phyloP scores from a whole-genome alignment of 2,888 invertebrate species.

The Morinoia aosen region DNA sequence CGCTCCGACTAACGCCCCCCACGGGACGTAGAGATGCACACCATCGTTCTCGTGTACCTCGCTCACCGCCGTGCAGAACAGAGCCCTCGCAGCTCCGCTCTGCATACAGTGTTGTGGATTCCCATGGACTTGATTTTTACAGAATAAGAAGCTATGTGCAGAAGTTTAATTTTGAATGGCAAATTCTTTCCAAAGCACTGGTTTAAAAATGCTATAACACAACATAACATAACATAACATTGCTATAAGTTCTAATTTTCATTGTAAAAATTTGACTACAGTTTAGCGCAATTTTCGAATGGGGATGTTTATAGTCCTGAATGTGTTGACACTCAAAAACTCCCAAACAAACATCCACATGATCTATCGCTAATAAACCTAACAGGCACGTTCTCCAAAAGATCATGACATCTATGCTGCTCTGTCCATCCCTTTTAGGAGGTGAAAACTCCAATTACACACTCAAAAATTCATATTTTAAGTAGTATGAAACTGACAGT shows the following conservation, averaged over 20 bases:
- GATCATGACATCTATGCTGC: too few species aligned
- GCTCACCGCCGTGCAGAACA: neutral
- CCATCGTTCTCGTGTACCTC: neutral
- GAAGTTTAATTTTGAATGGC: neutral
- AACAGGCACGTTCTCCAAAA: too few species aligned
- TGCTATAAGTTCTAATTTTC: neutral
- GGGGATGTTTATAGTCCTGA: neutral
- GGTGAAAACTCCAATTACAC: too few species aligned
- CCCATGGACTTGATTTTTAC: neutral
- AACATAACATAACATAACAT: too few species aligned
- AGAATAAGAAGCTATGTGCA: neutral
- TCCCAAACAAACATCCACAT: too few species aligned
- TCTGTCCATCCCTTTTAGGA: too few species aligned
- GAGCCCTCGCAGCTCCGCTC: neutral
- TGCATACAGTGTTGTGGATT: neutral
- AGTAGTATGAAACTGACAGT: too few species aligned
- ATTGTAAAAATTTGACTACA: neutral
- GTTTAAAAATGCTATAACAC: too few species aligned
- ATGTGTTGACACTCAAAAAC: neutral
- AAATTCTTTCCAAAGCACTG: too few species aligned
- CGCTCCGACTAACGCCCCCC: neutral
- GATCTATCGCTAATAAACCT: too few species aligned
- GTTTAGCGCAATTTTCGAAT: neutral
- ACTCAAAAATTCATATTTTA: too few species aligned
- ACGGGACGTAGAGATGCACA: neutral